Base-by-base conservation (phyloP, 2,113 vertebrate species). In the Nettapus auritus region DNA sequence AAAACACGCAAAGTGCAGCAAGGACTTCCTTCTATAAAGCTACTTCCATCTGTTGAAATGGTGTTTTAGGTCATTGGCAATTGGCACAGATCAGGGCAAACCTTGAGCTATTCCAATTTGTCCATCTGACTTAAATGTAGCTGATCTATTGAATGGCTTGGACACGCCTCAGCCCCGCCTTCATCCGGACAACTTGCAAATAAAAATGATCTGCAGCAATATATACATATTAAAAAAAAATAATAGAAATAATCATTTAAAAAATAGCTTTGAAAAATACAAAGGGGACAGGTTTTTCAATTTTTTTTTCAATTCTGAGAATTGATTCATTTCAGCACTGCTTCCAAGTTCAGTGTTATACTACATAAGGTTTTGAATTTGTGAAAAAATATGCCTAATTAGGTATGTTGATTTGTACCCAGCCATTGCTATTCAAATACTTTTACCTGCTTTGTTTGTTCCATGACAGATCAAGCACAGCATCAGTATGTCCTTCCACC, bases 401-500 rank as follows among this genome's bases (percentile, higher is more conserved):
- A 86, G 31, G 42, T 53, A 57, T 6, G 31, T 9, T 31, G 23
- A 34, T 74, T 75, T 78, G 8, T 31, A 83, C 46, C 11, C 9
- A 70, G 6, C 19, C 14, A 18, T 1, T 85, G 15, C 50, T 56
- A 59, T 22, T 82, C 14, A 63, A 84, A 6, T 33, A 5, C 48
- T 78, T 94, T 97, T 97, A 99, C 99, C 99, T 98, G 96, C 98
- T 96, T 77, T 99, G 96, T 87, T 97, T 99, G 97, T 99, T 99
- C 99, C 99, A 99, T 8, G 99, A 99, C 46, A 99, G 97, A 95
- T 99, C 99, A 81, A 99, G 97, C 38, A 99, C 98, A 50, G 99
- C 99, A 86, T 99, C 99, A 1, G 98, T 97, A 73, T 99, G 99
- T 10, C 99, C 99, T 68, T 99, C 98, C 2, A 90, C 84, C 8